These are phyloP conservation scores for Aelia acuminata DNA, from an alignment of 2,888 invertebrate species.

Conservation along the genomic window DNA sequence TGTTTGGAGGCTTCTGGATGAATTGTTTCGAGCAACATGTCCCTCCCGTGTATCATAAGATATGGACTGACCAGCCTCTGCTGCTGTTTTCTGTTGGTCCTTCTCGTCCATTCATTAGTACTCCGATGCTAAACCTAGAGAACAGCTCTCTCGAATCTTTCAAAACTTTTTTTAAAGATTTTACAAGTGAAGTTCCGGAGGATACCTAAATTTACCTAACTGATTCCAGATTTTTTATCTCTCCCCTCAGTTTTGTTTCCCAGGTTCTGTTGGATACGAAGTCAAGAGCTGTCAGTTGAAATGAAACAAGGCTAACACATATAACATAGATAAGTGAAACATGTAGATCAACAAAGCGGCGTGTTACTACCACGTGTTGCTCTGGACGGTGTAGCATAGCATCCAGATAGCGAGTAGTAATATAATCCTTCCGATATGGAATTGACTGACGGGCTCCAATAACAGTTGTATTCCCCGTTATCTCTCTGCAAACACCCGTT, in stretches of 20 bases:
- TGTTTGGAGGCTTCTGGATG: no score
- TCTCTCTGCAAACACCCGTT: conserved; percentile 25
- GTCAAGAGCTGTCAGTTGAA: neutral
- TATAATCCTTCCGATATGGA: conserved; percentile 14
- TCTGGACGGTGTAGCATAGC: neutral
- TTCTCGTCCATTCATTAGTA: no score
- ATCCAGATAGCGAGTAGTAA: conserved; percentile 22
- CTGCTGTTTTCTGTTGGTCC: no score
- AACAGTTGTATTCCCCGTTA: conserved; percentile 26
- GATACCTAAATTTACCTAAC: neutral
- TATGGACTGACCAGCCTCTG: no score
- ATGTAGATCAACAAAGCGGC: neutral
- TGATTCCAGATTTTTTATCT: no score
- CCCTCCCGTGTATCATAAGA: no score
- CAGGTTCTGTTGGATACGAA: neutral
- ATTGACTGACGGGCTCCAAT: conserved; percentile 29
- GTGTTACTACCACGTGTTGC: conserved; percentile 21
- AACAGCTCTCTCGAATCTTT: no score
- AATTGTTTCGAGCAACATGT: no score
- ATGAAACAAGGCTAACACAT: neutral
- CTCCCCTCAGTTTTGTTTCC: neutral
- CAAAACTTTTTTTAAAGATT: no score
- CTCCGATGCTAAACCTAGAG: no score
- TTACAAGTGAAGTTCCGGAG: no score
- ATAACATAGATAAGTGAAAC: conserved; percentile 8